Percentiles rank a stretch among this genome's conserved stretches.
Evolutionary conservation across 2,113 vertebrate genomes (phyloP).

Genomic region (Pomatostomus ruficeps): DNA sequence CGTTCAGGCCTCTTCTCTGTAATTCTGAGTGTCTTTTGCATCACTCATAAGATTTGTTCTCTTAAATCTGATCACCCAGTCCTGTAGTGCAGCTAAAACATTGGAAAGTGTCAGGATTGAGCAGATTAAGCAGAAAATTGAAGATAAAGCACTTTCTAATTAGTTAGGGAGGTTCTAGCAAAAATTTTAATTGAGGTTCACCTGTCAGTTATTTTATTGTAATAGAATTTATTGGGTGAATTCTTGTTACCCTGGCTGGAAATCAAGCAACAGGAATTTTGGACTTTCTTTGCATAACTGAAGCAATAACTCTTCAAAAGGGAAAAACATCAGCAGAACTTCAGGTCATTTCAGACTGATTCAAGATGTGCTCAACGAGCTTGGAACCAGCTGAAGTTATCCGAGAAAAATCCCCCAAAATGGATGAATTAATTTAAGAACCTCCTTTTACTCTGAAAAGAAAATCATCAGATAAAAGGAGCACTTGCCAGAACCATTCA

Average conservation of each 20-base stretch:
- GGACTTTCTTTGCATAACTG: not conserved
- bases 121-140: not conserved
- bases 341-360: not conserved
- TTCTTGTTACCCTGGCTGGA: not conserved
- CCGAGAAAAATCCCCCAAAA: not conserved
- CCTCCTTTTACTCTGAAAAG: fast-evolving
- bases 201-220: not conserved
- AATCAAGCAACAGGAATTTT: too few species aligned
- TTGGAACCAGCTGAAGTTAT: not conserved
- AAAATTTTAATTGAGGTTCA: not conserved
- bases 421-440: not conserved
- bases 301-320: not conserved
- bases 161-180: not conserved
- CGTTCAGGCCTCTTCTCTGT: not conserved
- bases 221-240: not conserved
- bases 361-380: not conserved
- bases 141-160: not conserved
- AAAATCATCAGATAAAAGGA: not conserved
- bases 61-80: not conserved
- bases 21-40: not conserved
- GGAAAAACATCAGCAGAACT: not conserved
- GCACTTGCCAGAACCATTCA: not conserved
- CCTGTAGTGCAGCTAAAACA: fast-evolving
- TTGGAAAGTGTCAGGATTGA: not conserved
- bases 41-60: not conserved